Conservation (phyloP, 2,797 vertebrate genomes). For the Arrhamphus sclerolepis region DNA sequence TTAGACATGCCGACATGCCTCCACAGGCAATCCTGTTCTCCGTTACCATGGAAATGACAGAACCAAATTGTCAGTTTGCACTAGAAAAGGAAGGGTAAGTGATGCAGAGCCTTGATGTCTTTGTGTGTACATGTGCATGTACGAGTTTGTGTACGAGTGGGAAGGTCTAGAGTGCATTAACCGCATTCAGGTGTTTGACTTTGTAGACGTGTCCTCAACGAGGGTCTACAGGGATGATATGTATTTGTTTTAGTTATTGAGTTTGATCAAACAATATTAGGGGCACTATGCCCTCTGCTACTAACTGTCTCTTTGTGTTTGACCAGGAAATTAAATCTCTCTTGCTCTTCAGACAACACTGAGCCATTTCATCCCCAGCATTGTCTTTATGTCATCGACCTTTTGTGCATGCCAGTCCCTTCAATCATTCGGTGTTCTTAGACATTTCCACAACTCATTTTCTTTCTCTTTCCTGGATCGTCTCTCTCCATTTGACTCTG, state of each 20-base stretch:
- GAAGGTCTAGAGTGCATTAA: constrained; percentile 13
- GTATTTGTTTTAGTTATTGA: constrained; percentile 57
- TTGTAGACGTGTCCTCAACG: constrained; percentile 26
- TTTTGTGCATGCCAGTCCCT: constrained; percentile 34
- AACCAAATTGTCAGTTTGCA: constrained; percentile 72
- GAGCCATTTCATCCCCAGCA: constrained; percentile 41
- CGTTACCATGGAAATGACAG: constrained; percentile 79
- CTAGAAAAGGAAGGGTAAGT: constrained; percentile 61
- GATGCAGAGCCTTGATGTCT: constrained; percentile 30
- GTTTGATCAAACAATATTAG: constrained; percentile 55
- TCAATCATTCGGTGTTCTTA: background rate
- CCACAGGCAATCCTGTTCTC: constrained; percentile 59
- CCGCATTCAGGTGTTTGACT: constrained; percentile 19
- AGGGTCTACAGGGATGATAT: constrained; percentile 30
- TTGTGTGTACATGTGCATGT: constrained; percentile 17
- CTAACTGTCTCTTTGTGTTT: constrained; percentile 50
- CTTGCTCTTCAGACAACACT: constrained; percentile 33
- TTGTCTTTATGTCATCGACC: constrained; percentile 40
- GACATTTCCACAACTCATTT: constrained; percentile 2
- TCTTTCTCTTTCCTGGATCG: background rate
- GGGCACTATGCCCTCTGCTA: constrained; percentile 16
- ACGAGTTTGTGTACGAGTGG: constrained; percentile 9
- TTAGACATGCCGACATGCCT: constrained; percentile 70
- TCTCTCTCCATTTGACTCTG: constrained; percentile 11
- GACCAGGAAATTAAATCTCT: constrained; percentile 71